Evolutionary conservation across 1,140 invertebrate species (phyloP), one percentile per base, ranked within the genome.

Genomic region (Sarcophaga peregrina): DNA sequence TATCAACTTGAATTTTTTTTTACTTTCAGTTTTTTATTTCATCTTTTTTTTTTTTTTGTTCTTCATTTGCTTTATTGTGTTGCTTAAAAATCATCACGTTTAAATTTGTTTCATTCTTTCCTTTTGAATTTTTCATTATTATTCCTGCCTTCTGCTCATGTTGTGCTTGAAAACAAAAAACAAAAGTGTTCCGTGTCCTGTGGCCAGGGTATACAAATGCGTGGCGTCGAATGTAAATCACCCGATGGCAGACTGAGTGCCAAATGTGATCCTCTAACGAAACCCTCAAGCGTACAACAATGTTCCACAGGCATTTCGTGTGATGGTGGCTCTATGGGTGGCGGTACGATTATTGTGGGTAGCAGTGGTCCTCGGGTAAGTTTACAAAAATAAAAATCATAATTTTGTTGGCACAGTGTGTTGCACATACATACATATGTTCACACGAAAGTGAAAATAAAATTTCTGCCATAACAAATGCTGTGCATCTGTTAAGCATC

Each of bases 171-270:
- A 58, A 8, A 76, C 48, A 52, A 8, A 25, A 20, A 52, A 17
- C 75, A 78, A 78, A 78, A 97, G 96, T 98, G 96, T 88, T 97
- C 96, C n/a, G 94, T 94, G 9, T 94, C 94, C 3, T 98, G 96
- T 87, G 97, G 96, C 6, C 93, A 93, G 89, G 96, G 96, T 0
- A 91, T 95, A n/a, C 95, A 96, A 91, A 95, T 94, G 5, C 92
- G 96, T 46, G 93, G 93, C 20, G 95, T 97, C n/a, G 94, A 96
- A 87, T 98, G 96, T 89, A 92, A 94, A 86, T 91, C 92, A 84
- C 85, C 85, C 13, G 86, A 91, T 82, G 87, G 89, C 74, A 88
- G 86, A 86, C 88, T 88, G 81, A 91, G 88, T 85, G 87, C 85
- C 90, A 87, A 92, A 82, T 94, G 93, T 85, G 91, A 93, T 84